Conservation (phyloP, 30 jellyfish, hydroid and myxozoan genomes). For the Phacellophora camtschatica region DNA sequence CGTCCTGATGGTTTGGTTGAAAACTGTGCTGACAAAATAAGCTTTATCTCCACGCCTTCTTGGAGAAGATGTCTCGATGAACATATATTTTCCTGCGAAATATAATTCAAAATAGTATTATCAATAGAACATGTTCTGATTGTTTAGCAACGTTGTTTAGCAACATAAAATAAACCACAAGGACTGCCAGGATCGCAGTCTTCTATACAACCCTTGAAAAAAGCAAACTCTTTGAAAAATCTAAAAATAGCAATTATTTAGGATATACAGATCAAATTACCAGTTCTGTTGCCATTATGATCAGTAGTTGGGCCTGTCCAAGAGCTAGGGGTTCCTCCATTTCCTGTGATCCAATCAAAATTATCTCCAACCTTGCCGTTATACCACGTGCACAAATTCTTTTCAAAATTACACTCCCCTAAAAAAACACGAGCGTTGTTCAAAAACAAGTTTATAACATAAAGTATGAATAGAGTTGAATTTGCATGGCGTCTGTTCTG, state of each 20-base stretch:
- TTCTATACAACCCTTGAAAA: too few relatives aligned
- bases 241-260: too few relatives aligned
- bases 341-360: conserved; percentile 89
- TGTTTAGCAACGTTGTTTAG: too few relatives aligned
- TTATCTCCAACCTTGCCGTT: conserved; percentile 52
- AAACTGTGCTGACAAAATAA: conserved; percentile 63
- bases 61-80: conserved; percentile 79
- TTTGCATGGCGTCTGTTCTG: too few relatives aligned
- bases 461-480: too few relatives aligned
- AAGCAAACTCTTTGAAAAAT: too few relatives aligned
- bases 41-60: conserved; percentile 69
- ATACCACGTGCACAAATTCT: conserved; percentile 81
- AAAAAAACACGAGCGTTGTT: too few relatives aligned
- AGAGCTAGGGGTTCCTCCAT: conserved; percentile 58
- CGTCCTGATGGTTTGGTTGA: conserved; percentile 57
- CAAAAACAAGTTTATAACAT: too few relatives aligned
- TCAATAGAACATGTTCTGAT: too few relatives aligned
- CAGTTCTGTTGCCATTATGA: conserved; percentile 68
- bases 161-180: too few relatives aligned
- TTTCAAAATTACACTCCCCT: conserved; percentile 78
- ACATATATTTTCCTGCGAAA: conserved; percentile 68
- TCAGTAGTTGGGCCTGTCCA: conserved; percentile 89
- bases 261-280: conserved; percentile 21
- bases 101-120: background rate
- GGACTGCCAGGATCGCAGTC: too few relatives aligned